These are phyloP conservation scores for Agriopis leucophaearia DNA, from an alignment of 2,888 invertebrate genomes.

Conservation along the genomic window DNA sequence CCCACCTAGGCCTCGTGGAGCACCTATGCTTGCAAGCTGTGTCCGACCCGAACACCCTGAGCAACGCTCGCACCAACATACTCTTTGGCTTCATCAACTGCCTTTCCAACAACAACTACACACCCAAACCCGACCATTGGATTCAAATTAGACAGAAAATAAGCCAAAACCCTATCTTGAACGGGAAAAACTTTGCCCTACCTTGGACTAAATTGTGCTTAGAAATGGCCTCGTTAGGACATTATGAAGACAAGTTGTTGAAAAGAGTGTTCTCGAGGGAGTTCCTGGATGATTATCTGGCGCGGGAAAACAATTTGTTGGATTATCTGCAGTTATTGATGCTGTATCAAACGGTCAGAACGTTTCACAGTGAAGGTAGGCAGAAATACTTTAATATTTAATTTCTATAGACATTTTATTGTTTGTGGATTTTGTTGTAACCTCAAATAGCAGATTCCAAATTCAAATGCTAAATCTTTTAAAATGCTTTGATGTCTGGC, in stretches of 20 bases:
- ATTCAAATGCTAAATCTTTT: too few relatives aligned
- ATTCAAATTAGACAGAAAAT: slow-evolving; percentile 74
- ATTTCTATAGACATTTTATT: not conserved
- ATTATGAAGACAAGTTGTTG: slow-evolving; percentile 85
- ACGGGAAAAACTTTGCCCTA: slow-evolving; percentile 68
- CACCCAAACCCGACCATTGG: slow-evolving; percentile 84
- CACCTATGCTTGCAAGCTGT: slow-evolving; percentile 83
- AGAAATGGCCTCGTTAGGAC: slow-evolving; percentile 86
- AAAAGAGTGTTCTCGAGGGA: slow-evolving; percentile 80
- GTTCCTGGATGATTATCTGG: slow-evolving; percentile 74
- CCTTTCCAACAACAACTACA: slow-evolving; percentile 87
- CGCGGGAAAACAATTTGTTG: slow-evolving; percentile 67
- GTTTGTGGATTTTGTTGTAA: too few relatives aligned
- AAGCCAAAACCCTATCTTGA: slow-evolving; percentile 69
- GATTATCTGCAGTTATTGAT: slow-evolving; percentile 82
- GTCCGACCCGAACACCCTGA: slow-evolving; percentile 68
- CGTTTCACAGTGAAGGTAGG: slow-evolving; percentile 68
- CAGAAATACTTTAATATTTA: not conserved
- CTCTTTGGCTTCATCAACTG: slow-evolving; percentile 83
- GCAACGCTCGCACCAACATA: slow-evolving; percentile 69
- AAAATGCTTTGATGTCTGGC: too few relatives aligned
- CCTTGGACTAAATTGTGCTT: slow-evolving; percentile 85
- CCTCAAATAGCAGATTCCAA: too few relatives aligned
- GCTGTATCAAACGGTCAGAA: slow-evolving; percentile 84
- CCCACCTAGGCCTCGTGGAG: slow-evolving; percentile 85